phyloP scores from a whole-genome alignment of 2,888 invertebrate genomes.

The Zhengitettix transpicula region DNA sequence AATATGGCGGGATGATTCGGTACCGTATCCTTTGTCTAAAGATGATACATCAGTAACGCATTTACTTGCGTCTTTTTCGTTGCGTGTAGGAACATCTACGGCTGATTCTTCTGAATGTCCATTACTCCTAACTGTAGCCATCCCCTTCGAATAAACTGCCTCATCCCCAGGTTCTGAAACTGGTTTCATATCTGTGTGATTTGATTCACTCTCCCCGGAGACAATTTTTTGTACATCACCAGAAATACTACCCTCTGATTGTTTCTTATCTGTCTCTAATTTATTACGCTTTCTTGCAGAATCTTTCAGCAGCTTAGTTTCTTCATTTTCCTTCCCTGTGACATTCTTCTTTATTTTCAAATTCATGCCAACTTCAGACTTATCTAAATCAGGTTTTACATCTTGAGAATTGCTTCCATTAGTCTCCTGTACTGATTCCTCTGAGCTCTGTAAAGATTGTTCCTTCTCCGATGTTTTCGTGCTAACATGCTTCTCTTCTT shows the following conservation, averaged over 20 bases:
- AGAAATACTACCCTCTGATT: constrained; percentile 14
- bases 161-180: too few species aligned
- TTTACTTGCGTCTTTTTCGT: too few species aligned
- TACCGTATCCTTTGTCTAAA: too few species aligned
- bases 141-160: too few species aligned
- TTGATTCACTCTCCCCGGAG: too few species aligned
- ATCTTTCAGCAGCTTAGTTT: constrained; percentile 9
- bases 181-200: too few species aligned
- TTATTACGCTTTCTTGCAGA: constrained; percentile 8
- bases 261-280: constrained; percentile 11
- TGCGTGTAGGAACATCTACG: too few species aligned
- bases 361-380: constrained; percentile 15
- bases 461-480: constrained; percentile 21
- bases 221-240: too few species aligned
- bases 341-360: constrained; percentile 8
- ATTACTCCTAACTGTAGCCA: too few species aligned
- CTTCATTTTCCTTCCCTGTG: constrained; percentile 2
- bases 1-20: too few species aligned
- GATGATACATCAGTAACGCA: too few species aligned
- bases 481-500: constrained; percentile 1
- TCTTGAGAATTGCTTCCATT: constrained; percentile 16
- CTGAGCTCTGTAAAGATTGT: constrained; percentile 16
- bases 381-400: constrained; percentile 20
- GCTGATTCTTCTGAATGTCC: too few species aligned
- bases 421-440: not conserved